phyloP scores from a whole-genome alignment of 2,888 invertebrate species.

The Sabellastarte sp. region DNA sequence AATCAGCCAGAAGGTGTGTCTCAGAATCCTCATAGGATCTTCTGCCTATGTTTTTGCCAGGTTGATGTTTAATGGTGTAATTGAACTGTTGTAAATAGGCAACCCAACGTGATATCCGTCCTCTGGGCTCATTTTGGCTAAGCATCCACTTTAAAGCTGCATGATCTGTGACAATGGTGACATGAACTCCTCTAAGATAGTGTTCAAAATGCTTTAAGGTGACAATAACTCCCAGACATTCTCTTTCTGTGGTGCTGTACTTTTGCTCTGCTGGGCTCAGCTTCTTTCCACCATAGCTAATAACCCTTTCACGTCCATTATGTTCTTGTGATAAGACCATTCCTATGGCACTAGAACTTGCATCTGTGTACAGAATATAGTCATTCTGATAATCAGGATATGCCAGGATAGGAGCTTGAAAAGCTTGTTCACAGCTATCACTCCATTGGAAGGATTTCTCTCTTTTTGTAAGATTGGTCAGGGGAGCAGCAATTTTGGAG shows the following conservation, averaged over 20 bases:
- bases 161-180: not conserved
- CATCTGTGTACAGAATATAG: slow-evolving; percentile 3
- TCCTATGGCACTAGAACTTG: not conserved
- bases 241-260: slow-evolving; percentile 4
- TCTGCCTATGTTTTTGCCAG: too few relatives aligned
- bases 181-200: not conserved
- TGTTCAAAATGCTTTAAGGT: not conserved
- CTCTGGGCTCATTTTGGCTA: not conserved
- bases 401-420: slow-evolving; percentile 3
- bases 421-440: not conserved
- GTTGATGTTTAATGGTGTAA: too few relatives aligned
- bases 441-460: not conserved
- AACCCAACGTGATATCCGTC: not conserved
- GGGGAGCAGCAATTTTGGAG: not conserved
- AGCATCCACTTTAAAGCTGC: slow-evolving; percentile 2
- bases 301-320: not conserved
- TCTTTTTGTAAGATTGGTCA: too few relatives aligned
- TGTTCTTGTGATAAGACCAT: not conserved
- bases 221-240: not conserved
- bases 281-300: not conserved
- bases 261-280: not conserved
- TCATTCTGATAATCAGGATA: slow-evolving; percentile 2
- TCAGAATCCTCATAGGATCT: too few relatives aligned
- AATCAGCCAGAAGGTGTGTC: not conserved
- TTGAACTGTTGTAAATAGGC: not conserved